A percentile compares a stretch with the other conserved stretches of the same genome.
Evolutionary conservation across 2,888 invertebrate genomes (phyloP).

Genomic region (Dasysyrphus albostriatus): DNA sequence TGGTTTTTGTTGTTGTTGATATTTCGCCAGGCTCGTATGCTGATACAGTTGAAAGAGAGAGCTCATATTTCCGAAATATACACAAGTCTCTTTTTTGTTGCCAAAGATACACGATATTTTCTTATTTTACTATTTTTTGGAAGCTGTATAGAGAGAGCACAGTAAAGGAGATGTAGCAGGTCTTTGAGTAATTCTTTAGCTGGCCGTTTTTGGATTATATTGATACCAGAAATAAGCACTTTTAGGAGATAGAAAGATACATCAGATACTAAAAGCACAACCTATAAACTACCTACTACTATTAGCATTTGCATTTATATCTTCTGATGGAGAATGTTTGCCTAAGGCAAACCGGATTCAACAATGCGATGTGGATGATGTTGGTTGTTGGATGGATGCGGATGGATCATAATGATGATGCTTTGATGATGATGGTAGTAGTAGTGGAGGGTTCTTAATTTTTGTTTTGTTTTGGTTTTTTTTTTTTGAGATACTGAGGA

Average conservation of each 20-base stretch:
- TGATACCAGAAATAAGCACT: neutral
- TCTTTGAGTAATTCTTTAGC: slow-evolving; percentile 4
- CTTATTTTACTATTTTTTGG: slow-evolving; percentile 2
- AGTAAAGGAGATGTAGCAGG: neutral
- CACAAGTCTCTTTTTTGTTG: neutral
- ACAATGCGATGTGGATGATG: slow-evolving; percentile 56
- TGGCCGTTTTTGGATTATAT: neutral
- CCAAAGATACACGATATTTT: slow-evolving; percentile 1
- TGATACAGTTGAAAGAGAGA: slow-evolving; percentile 50
- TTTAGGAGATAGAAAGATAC: neutral
- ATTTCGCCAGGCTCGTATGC: slow-evolving; percentile 18
- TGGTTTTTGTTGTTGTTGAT: slow-evolving; percentile 6
- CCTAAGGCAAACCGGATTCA: slow-evolving; percentile 72
- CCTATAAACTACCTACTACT: slow-evolving; percentile 40
- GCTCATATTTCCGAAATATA: slow-evolving; percentile 31
- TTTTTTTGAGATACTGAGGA: neutral
- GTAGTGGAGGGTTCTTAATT: slow-evolving; percentile 25
- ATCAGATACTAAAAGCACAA: slow-evolving; percentile 31
- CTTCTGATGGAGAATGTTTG: slow-evolving; percentile 56
- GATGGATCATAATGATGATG: slow-evolving; percentile 57
- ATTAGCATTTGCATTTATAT: slow-evolving; percentile 73
- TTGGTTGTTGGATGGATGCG: slow-evolving; percentile 51
- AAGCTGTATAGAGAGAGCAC: neutral
- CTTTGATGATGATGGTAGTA: slow-evolving; percentile 6
- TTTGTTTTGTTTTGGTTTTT: neutral